These are phyloP conservation scores for Sinopyrophorus schimmeli DNA, from an alignment of 2,888 invertebrate species.

Conservation along the genomic window DNA sequence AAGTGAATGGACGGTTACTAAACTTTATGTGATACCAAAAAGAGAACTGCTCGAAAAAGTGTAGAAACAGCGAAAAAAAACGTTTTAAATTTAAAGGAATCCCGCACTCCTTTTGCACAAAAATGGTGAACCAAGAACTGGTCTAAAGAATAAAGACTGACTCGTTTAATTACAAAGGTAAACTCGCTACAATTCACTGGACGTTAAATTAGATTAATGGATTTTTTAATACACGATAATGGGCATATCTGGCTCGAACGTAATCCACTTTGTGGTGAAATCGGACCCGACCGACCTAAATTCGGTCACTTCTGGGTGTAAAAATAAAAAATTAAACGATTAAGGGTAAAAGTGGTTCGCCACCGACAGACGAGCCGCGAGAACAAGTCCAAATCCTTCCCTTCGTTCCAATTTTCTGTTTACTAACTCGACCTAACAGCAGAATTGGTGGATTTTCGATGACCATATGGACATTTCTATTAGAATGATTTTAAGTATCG, in stretches of 20 bases:
- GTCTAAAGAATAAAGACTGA: conserved; percentile 3
- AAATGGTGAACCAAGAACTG: conserved; percentile 10
- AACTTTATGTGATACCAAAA: neutral
- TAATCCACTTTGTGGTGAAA: conserved; percentile 27
- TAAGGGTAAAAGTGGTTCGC: too few species aligned
- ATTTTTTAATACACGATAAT: conserved; percentile 3
- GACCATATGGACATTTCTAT: too few species aligned
- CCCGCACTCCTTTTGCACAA: too few species aligned
- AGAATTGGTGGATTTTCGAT: too few species aligned
- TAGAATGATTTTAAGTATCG: too few species aligned
- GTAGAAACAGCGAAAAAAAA: too few species aligned
- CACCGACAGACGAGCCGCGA: too few species aligned
- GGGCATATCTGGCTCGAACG: conserved; percentile 11
- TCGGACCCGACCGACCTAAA: conserved; percentile 33
- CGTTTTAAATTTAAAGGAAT: too few species aligned
- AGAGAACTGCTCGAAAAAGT: neutral
- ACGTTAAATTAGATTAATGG: neutral
- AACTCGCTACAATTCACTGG: neutral
- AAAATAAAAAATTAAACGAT: conserved; percentile 9
- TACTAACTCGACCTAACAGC: too few species aligned
- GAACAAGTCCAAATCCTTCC: too few species aligned
- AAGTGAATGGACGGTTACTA: neutral
- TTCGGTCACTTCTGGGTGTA: conserved; percentile 28
- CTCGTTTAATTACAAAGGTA: conserved; percentile 11
- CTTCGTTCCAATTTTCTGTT: too few species aligned